Evolutionary conservation across 2,888 invertebrate species (phyloP), one percentile per base, ranked within the genome.

Genomic region (Oxyteleia sp.): DNA sequence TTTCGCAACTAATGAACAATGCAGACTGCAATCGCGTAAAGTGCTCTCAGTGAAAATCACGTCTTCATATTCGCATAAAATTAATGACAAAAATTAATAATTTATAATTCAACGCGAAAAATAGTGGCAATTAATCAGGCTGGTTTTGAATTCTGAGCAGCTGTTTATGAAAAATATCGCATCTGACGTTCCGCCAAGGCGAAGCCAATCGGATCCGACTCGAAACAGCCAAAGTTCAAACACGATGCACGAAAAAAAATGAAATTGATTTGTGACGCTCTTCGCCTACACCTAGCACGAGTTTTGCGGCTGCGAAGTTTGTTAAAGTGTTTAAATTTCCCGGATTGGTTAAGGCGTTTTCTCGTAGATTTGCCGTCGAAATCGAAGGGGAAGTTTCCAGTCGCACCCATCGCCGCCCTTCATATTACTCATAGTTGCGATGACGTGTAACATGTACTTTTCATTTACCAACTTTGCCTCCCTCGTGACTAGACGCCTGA

Each of bases 401-500:
- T 74, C 78, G 76, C 81, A 74, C 66, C 76, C 80, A 64, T 59
- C 20, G 57, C 64, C 72, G 55, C 80, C 79, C 81, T 84, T 81
- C 51, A 49, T 69, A 81, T 84, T 84, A 84, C 80, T 84, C 76
- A 81, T 81, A 75, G 80, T 84, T 71, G 76, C 78, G 84, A 84
- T 84, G 84, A 84, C 84, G 72, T 78, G 81, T 76, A 84, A 84
- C 84, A 84, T 69, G 84, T 84, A 84, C 81, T 80, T 80, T 84
- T 81, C 80, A 81, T 84, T 84, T 84, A 71, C 71, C 55, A 84
- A 76, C 84, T 84, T 80, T 68, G 83, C 59, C 53, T 81, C 84
- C 84, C 84, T 68, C 59, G 84, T 55, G 84, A 75, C 80, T 74
- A 83, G 72, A 59, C 68, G 81, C 11, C 71, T 81, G 84, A 84